Evolutionary conservation across 2,797 vertebrate genomes (phyloP).

Genomic region (Smutsia temminckii): DNA sequence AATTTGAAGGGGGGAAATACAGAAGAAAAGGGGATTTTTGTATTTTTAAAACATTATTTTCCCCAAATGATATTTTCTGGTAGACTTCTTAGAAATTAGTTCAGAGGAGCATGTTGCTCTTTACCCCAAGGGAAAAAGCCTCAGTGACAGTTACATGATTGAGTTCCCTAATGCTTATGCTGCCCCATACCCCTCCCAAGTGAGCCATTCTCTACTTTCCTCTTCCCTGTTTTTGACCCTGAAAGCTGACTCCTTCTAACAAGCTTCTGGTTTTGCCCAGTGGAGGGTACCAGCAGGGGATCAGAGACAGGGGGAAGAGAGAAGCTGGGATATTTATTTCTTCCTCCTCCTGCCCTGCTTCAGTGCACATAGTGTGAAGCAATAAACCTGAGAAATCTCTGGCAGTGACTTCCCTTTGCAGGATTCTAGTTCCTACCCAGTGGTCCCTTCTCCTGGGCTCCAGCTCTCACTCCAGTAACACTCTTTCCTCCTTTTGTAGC

Average conservation of each 20-base stretch:
- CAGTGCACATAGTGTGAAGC: background rate
- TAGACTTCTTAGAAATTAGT: background rate
- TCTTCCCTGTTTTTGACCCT: background rate
- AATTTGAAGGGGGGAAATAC: background rate
- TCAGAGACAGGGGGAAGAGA: background rate
- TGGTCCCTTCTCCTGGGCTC: background rate
- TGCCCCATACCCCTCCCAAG: too few species aligned
- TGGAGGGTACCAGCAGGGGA: background rate
- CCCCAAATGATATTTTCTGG: background rate
- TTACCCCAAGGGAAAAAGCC: background rate
- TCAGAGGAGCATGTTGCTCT: background rate
- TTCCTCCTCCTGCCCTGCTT: background rate
- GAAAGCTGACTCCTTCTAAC: background rate
- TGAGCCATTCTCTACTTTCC: background rate
- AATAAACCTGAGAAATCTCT: background rate
- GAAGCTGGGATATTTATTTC: background rate
- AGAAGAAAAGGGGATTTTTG: background rate
- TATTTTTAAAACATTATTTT: background rate
- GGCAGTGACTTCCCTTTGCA: background rate
- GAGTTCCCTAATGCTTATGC: accelerated
- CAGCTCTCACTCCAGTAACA: background rate
- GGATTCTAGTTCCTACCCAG: background rate
- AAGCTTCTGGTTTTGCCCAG: background rate
- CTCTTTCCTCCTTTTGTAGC: background rate
- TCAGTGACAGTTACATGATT: accelerated